Percentiles rank a stretch among this genome's conserved stretches.
Conservation (phyloP, 2,797 vertebrate species). For the Meda fulgida region DNA sequence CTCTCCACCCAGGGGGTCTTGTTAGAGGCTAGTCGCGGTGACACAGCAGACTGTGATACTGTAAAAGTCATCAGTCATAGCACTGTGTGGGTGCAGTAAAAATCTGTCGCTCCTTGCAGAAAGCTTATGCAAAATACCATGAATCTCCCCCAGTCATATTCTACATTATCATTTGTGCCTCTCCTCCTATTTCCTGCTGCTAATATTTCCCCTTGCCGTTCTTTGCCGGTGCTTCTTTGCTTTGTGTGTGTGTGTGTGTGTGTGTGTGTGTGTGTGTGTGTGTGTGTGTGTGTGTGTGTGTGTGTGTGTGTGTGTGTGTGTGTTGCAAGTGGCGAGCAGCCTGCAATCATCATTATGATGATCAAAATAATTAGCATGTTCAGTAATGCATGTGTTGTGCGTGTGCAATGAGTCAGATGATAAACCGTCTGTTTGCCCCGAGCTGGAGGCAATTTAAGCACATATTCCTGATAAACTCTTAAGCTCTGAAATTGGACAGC, state of each 20-base stretch:
- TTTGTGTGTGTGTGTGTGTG: neutral
- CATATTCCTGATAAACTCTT: slow-evolving; percentile 41
- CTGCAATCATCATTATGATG: slow-evolving; percentile 29
- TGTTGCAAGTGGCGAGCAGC: neutral
- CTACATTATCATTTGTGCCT: slow-evolving; percentile 21
- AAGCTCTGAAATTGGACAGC: neutral
- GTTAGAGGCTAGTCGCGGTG: slow-evolving; percentile 46
- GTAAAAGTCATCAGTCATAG: slow-evolving; percentile 49
- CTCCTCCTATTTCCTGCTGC: slow-evolving; percentile 23
- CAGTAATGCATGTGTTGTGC: slow-evolving; percentile 40
- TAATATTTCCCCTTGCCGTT: neutral
- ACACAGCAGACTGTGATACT: slow-evolving; percentile 46
- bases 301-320: neutral
- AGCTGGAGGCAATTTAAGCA: slow-evolving; percentile 21
- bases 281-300: neutral
- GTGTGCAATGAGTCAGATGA: slow-evolving; percentile 24
- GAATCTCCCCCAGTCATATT: slow-evolving; percentile 15
- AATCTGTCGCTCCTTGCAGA: slow-evolving; percentile 29
- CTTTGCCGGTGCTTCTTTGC: neutral
- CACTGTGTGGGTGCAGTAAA: slow-evolving; percentile 38
- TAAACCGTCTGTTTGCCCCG: slow-evolving; percentile 10
- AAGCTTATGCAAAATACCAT: slow-evolving; percentile 13
- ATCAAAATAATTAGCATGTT: slow-evolving; percentile 46
- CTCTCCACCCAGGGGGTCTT: slow-evolving; percentile 51
- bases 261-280: neutral